Evolutionary conservation across 2,888 invertebrate genomes (phyloP), one percentile per base, ranked within the genome.

Genomic region (Lucinisca nassula): DNA sequence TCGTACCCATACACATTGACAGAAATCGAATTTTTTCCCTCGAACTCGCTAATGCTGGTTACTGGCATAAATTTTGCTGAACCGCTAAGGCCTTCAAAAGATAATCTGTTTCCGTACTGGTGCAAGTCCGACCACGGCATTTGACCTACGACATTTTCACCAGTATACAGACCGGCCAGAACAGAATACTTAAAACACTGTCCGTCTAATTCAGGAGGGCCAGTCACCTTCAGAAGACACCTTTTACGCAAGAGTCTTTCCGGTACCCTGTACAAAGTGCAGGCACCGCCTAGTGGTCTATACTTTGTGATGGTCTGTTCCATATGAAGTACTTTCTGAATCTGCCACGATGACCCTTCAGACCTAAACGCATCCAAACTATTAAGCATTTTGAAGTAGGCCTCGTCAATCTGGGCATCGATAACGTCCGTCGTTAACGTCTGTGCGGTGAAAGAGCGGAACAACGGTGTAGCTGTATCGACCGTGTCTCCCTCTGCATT

Each of bases 151-250:
- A 24, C 14, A 35, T 70, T 32, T 0, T 32, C 35, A 3, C 40
- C 32, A 8, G 70, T 45, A 32, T 40, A 38, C 12, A 79, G n/a
- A 6, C 38, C 67, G 32, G 79, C 79, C 0, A 79, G 35, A n/a
- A 79, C 70, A 4, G 79, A 40, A 27, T 70, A 79, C 17, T 30
- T 24, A 32, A 79, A 79, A 70, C 79, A 79, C 1, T 79, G 38
- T 2, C 70, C 70, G 27, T 70, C 35, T 3, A 70, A 3, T 27
- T 67, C 67, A 2, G 40, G 45, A 10, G 70, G 40, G n/a, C 79
- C 79, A 2, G 79, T 79, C 0, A 79, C 79, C 2, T 67, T 79
- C 1, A 79, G 40, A 8, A 70, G 30, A 40, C 45, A 67, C 27
- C 49, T 21, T 12, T 67, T 79, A 6, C 72, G 24, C 21, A 24